Conservation (phyloP, 2,113 vertebrate genomes). For the Elanus axillaris region DNA sequence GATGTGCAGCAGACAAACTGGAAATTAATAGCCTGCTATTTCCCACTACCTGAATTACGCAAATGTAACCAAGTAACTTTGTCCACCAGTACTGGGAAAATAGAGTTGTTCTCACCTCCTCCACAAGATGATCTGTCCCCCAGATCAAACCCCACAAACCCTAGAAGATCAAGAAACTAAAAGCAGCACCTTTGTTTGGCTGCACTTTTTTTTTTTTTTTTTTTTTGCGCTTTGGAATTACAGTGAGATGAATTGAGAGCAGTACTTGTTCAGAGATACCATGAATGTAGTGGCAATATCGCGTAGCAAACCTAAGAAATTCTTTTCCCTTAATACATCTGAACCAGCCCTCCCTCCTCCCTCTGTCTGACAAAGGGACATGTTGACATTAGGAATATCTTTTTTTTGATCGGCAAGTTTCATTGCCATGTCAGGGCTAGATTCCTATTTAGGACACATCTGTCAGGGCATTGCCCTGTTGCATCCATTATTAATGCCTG, state of each 20-base stretch:
- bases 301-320: not conserved
- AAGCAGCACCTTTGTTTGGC: not conserved
- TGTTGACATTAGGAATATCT: not conserved
- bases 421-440: not conserved
- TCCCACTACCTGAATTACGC: slow-evolving; percentile 9
- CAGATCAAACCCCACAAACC: not conserved
- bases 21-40: not conserved
- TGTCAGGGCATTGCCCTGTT: not conserved
- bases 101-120: not conserved
- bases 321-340: not conserved
- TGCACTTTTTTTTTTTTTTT: not conserved
- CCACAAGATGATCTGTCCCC: not conserved
- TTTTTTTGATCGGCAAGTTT: not conserved
- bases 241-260: not conserved
- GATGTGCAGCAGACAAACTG: not conserved
- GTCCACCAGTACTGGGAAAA: not conserved
- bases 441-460: not conserved
- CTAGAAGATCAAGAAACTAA: not conserved
- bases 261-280: not conserved
- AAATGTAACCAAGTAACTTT: not conserved
- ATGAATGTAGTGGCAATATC: not conserved
- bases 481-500: not conserved
- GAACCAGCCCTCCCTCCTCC: not conserved
- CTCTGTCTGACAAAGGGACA: not conserved
- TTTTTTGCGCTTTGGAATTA: not conserved